Base-by-base conservation (phyloP, 2,113 vertebrate genomes). In the Benitochromis conjunctus region DNA sequence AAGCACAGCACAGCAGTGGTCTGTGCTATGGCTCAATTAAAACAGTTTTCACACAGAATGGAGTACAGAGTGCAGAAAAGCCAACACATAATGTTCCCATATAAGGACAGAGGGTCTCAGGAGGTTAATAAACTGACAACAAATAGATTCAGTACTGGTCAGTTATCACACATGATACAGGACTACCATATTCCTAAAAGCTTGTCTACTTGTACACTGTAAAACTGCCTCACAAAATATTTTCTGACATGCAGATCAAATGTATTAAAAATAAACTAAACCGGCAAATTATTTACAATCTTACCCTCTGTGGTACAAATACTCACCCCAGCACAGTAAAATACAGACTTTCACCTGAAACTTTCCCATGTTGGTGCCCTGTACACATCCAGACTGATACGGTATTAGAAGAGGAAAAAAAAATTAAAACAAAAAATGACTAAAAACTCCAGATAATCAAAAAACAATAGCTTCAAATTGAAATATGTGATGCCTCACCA, bases 321-420 rank as follows among this genome's bases (percentile, higher is more conserved):
- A 87, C 94, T 92, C 81, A 94, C 93, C 86, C 14, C 8, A 86
- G 41, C 2, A 53, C 3, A 81, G 3, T 0, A 84, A 54, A 55
- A 87, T 4, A 41, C 18, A 55, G 6, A 57, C 3, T 78, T 56
- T 13, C 8, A 11, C 36, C 31, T 43, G 13, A 2, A 76, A 11
- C 3, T 5, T 56, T 4, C 10, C 81, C 94, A 94, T 93, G 26
- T n/a, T 79, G 58, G 14, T 19, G 19, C 43, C 16, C 18, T 21
- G 51, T 24, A 51, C 1, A 51, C 26, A 31, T n/a, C 1, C 26
- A 29, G 66, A 29, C 14, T 11, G 69, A 48, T 48, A 1, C 43
- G 58, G 9, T 19, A 3, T 16, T 7, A 8, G 7, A 10, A 55
- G 2, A 5, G 31, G 19, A 51, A 56, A 4, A 7, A 7, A 4